A percentile compares a stretch with the other conserved stretches of the same genome.
These are phyloP conservation scores for Poecilia gillii DNA, from an alignment of 2,797 vertebrate species.

Conservation along the genomic window DNA sequence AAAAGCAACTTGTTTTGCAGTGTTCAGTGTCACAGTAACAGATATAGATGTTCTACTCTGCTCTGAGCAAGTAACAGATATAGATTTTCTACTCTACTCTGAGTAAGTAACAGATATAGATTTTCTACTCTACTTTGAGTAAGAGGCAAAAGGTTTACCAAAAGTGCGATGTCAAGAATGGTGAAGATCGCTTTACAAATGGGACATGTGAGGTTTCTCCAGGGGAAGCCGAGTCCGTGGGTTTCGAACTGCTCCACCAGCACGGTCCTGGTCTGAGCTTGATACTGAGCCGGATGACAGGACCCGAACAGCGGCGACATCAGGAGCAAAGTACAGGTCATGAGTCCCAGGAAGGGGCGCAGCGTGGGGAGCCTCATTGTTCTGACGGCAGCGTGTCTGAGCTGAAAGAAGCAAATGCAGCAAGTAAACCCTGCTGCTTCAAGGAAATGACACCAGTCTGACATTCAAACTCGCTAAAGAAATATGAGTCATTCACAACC, in stretches of 20 bases:
- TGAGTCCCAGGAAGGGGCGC: background rate
- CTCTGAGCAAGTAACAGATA: too few relatives aligned
- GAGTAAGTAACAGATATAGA: background rate
- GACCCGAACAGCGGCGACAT: constrained; percentile 31
- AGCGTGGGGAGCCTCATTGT: constrained; percentile 38
- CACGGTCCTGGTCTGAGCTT: constrained; percentile 3
- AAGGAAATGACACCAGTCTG: constrained; percentile 23
- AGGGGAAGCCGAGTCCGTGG: constrained; percentile 60
- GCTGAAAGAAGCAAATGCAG: background rate
- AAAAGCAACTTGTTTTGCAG: background rate
- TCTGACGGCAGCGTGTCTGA: constrained; percentile 4
- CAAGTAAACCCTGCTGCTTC: background rate
- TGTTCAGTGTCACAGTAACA: background rate
- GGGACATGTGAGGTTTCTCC: constrained; percentile 77
- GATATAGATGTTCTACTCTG: background rate
- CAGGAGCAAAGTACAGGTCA: constrained; percentile 34
- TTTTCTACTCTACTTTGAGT: background rate
- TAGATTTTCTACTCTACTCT: background rate
- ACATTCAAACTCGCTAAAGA: background rate
- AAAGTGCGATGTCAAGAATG: constrained; percentile 77
- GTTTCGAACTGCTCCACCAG: constrained; percentile 36
- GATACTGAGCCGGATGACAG: constrained; percentile 43
- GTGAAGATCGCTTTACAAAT: constrained; percentile 78
- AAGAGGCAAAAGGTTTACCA: constrained; percentile 69
- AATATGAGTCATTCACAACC: background rate